Percentiles rank a stretch among this genome's conserved stretches.
phyloP scores from a whole-genome alignment of 2,113 vertebrate genomes.

The Piprites chloris region DNA sequence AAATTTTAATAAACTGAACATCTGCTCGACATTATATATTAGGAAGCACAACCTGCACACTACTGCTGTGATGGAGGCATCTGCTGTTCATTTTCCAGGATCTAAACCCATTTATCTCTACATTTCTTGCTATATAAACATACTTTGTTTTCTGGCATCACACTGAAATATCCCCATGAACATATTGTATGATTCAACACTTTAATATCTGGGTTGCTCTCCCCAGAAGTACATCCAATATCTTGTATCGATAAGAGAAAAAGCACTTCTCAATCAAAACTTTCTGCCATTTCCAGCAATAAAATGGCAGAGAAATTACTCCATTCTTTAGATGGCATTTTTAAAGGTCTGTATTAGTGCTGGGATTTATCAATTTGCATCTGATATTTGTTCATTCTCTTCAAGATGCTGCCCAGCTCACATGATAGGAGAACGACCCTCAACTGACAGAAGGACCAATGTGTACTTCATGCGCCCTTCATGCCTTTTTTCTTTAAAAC shows the following conservation, averaged over 20 bases:
- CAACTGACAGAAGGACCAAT: background rate
- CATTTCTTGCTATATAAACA: background rate
- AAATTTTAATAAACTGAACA: background rate
- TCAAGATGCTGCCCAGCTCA: background rate
- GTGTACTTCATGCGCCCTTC: background rate
- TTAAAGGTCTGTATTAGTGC: background rate
- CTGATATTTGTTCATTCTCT: background rate
- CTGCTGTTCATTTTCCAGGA: background rate
- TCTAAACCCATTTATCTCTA: background rate
- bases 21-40: background rate
- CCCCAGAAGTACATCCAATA: background rate
- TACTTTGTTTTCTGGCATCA: background rate
- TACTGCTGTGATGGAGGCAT: background rate
- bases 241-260: background rate
- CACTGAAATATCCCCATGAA: background rate
- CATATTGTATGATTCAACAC: background rate
- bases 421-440: background rate
- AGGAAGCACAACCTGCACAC: background rate
- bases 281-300: background rate
- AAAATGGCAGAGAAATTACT: background rate
- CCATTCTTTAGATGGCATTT: background rate
- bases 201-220: background rate
- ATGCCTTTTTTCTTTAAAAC: background rate
- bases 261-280: background rate
- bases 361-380: background rate